Conservation (phyloP, 2,888 invertebrate species). For the Macrophya annulata region DNA sequence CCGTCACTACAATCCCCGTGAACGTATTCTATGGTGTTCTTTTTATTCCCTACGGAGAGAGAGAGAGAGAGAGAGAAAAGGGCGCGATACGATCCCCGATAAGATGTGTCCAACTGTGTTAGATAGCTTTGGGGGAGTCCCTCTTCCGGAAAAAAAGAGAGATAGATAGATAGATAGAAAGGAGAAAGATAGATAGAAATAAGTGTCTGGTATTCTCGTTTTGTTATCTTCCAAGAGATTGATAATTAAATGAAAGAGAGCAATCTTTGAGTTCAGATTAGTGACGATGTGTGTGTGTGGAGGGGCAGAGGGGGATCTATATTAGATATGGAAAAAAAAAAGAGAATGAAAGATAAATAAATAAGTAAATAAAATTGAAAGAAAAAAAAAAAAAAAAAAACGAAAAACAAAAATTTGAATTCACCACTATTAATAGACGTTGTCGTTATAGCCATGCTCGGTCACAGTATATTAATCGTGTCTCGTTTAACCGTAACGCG, state of each 20-base stretch:
- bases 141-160: background rate
- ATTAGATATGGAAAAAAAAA: too few species aligned
- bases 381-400: background rate
- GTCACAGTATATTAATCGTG: constrained; percentile 73
- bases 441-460: constrained; percentile 60
- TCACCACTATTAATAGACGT: constrained; percentile 70
- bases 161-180: too few species aligned
- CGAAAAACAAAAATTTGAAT: constrained; percentile 59
- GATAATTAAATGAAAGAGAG: too few species aligned
- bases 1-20: background rate
- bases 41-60: background rate
- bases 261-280: too few species aligned
- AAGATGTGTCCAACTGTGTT: constrained; percentile 73
- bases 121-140: constrained; percentile 71
- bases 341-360: background rate
- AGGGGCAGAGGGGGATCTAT: too few species aligned
- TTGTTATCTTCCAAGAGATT: too few species aligned
- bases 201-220: too few species aligned
- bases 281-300: too few species aligned
- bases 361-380: too few species aligned
- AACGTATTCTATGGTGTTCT: constrained; percentile 1
- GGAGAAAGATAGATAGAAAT: too few species aligned
- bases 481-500: constrained; percentile 72
- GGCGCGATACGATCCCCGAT: constrained; percentile 72
- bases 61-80: constrained; percentile 14